These are phyloP conservation scores for Esox niger DNA, from an alignment of 2,113 vertebrate species.

Conservation along the genomic window DNA sequence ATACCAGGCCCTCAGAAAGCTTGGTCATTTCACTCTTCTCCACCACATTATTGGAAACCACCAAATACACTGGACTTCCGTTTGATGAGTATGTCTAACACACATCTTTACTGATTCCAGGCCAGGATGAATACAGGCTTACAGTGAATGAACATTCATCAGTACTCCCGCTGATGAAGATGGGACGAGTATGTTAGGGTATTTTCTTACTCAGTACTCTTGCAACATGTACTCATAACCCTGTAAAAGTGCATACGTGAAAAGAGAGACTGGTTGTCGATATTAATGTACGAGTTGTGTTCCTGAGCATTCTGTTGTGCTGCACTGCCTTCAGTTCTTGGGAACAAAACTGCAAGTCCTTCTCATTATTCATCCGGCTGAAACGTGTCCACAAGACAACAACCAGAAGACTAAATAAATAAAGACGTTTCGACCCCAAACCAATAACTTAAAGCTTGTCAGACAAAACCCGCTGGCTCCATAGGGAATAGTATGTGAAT, in stretches of 20 bases:
- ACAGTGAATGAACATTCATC: too few relatives aligned
- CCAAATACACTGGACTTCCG: not conserved
- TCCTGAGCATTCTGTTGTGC: not conserved
- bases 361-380: not conserved
- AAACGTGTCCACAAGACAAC: not conserved
- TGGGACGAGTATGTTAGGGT: too few relatives aligned
- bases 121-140: too few relatives aligned
- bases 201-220: too few relatives aligned
- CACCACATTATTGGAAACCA: not conserved
- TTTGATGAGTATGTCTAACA: too few relatives aligned
- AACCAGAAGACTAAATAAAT: not conserved
- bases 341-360: not conserved
- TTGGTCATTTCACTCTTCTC: not conserved
- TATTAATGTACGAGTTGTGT: not conserved
- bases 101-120: too few relatives aligned
- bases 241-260: not conserved
- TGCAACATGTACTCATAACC: too few relatives aligned
- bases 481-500: conserved; percentile 54
- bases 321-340: not conserved
- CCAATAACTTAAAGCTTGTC: not conserved
- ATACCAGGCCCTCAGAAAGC: not conserved
- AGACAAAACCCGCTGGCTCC: not conserved
- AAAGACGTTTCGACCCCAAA: not conserved
- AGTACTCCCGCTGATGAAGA: too few relatives aligned
- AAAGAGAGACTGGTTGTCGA: not conserved